Conservation (phyloP, 2,113 vertebrate species). For the Megaceryle torquata region DNA sequence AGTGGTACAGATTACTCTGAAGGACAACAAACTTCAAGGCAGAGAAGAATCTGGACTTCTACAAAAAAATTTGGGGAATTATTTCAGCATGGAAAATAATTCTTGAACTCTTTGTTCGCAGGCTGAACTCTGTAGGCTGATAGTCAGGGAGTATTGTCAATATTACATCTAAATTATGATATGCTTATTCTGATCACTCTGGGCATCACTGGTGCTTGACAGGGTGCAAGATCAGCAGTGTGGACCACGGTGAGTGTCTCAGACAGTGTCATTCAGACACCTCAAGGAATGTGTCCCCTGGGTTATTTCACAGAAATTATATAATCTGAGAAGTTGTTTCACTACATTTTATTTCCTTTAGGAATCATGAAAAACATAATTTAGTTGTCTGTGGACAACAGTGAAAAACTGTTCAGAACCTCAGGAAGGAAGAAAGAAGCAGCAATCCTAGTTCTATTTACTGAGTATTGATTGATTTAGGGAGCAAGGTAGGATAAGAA, state of each 20-base stretch:
- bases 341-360: neutral
- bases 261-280: neutral
- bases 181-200: neutral
- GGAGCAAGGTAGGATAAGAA: neutral
- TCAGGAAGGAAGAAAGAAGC: neutral
- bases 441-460: neutral
- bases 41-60: neutral
- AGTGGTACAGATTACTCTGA: neutral
- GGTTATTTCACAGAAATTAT: neutral
- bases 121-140: neutral
- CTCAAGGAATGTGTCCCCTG: neutral
- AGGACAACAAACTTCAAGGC: neutral
- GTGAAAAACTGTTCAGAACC: neutral
- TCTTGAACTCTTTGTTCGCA: neutral
- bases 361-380: neutral
- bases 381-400: neutral
- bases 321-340: neutral
- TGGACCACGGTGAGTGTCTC: accelerated
- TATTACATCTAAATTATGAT: neutral
- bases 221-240: neutral
- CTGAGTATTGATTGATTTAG: neutral
- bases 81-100: neutral
- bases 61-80: neutral
- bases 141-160: neutral
- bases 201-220: neutral